These are phyloP conservation scores for Xylota sylvarum DNA, from an alignment of 2,888 invertebrate species.

Conservation along the genomic window DNA sequence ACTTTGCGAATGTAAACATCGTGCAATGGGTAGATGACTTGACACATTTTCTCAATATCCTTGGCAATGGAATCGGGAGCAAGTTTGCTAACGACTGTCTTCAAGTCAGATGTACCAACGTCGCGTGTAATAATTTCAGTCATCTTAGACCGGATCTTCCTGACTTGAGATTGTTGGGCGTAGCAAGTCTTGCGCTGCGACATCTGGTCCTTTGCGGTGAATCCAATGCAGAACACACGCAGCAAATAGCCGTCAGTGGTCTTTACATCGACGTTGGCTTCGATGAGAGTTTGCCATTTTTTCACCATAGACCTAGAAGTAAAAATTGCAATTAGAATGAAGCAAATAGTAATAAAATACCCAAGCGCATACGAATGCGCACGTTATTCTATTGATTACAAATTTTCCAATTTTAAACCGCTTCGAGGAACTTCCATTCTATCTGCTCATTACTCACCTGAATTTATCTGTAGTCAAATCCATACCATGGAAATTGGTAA, in stretches of 20 bases:
- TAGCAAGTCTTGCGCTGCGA: constrained; percentile 99
- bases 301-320: constrained; percentile 96
- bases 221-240: constrained; percentile 99
- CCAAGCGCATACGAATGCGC: no score
- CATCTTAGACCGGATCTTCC: constrained; percentile 98
- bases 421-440: no score
- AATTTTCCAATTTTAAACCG: no score
- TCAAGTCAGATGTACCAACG: constrained; percentile 95
- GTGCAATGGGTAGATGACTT: constrained; percentile 97
- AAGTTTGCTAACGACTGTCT: constrained; percentile 98
- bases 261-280: constrained; percentile 98
- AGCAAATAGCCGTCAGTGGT: constrained; percentile 98
- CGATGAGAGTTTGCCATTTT: constrained; percentile 99
- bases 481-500: no score
- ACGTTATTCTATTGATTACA: no score
- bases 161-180: constrained; percentile 98
- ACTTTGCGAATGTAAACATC: constrained; percentile 99
- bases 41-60: constrained; percentile 99
- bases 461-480: no score
- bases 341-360: no score
- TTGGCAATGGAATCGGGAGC: constrained; percentile 99
- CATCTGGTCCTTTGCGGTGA: constrained; percentile 97
- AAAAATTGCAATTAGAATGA: background rate
- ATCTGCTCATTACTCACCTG: no score
- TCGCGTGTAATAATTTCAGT: constrained; percentile 97